Base-by-base conservation (phyloP, 2,797 vertebrate species). In the Limnodromus scolopaceus region DNA sequence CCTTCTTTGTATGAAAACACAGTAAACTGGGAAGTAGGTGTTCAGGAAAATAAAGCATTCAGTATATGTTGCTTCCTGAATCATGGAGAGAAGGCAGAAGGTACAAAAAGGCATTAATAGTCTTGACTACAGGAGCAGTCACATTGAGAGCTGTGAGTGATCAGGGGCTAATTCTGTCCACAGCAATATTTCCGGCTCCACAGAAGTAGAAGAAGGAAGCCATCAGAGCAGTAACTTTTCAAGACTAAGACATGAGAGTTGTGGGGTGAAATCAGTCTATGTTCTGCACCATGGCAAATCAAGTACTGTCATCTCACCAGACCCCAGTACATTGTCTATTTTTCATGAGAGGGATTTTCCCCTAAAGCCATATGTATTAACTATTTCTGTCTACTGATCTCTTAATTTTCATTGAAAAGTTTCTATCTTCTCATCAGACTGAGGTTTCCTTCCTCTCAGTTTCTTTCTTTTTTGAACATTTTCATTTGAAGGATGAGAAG, bases 401-500 rank as follows among this genome's bases (percentile, higher is more conserved):
- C 32, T 80, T 88, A 3, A 78, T 95, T 93, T 90, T 75, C 61
- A 25, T 45, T 23, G 45, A 45, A 49, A 87, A 34, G 1, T 25
- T 83, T 30, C 76, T 71, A 5, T 72, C 13, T 79, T 89, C 65
- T 83, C 5, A 4, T 49, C 34, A 74, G 66, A 78, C 7, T 28
- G 51, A 84, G 27, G 68, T 46, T 83, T 91, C 16, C 38, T 71
- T 91, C 43, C 32, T 55, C 79, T 64, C 32, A 34, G 16, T 74
- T 92, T 11, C 36, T 82, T 84, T 64, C 16, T 80, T 93, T 93
- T 84, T 27, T 57, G 32, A 92, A 81, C 8, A 36, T 81, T 86
- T 86, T 83, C 28, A 49, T 92, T 88, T 75, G 25, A 68, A 88
- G 80, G 32, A 84, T 39, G 18, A 90, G 82, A 91, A 95, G 68